These are phyloP conservation scores for Chromobotia macracanthus DNA, from an alignment of 2,797 vertebrate genomes.

Conservation along the genomic window DNA sequence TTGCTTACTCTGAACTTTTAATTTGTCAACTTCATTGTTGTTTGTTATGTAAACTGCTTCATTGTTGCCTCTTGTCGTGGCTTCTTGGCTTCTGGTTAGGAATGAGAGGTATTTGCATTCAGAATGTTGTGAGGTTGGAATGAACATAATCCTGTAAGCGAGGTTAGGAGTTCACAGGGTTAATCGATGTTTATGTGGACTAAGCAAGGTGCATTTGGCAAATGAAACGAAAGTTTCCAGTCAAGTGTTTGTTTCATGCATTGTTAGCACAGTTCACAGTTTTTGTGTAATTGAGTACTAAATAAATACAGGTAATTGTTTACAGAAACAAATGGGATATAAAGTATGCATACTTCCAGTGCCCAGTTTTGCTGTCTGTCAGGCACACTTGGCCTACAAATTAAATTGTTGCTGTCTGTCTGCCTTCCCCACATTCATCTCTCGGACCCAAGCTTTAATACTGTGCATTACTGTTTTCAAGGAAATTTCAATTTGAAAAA, in stretches of 20 bases:
- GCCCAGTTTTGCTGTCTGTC: no score
- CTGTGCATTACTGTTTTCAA: no score
- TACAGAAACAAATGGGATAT: background rate
- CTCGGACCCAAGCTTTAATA: no score
- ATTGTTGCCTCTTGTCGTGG: conserved; percentile 13
- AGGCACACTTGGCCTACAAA: no score
- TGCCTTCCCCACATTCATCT: no score
- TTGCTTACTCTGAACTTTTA: background rate
- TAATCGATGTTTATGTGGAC: conserved; percentile 52
- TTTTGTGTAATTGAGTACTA: background rate
- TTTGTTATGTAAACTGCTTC: conserved; percentile 22
- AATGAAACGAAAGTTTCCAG: conserved; percentile 24
- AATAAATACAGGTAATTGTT: background rate
- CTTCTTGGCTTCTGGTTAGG: conserved; percentile 18
- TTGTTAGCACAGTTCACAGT: conserved; percentile 10
- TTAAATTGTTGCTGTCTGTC: no score
- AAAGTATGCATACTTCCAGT: background rate
- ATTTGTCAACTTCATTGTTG: background rate
- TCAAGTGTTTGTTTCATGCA: conserved; percentile 3
- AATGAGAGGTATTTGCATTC: conserved; percentile 49
- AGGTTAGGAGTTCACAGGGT: conserved; percentile 54
- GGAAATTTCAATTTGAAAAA: no score
- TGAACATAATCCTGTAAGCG: conserved; percentile 54
- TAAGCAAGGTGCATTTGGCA: conserved; percentile 43
- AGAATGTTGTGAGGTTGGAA: conserved; percentile 47